Evolutionary conservation across 2,888 invertebrate genomes (phyloP).

Genomic region (Leptinotarsa peninsularis): DNA sequence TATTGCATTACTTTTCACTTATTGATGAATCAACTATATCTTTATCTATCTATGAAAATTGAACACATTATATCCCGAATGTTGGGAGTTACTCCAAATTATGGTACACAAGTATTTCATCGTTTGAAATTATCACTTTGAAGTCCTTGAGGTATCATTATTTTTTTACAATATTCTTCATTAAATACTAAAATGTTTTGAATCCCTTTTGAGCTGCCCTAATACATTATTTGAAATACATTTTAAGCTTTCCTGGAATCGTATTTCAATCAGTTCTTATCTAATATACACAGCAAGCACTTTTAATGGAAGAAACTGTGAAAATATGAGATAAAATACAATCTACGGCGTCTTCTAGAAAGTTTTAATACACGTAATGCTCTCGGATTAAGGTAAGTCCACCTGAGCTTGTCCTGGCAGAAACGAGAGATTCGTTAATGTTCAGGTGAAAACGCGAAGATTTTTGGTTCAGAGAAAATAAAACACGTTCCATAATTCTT

Average conservation of each 20-base stretch:
- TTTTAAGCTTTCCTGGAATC: background rate
- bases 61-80: background rate
- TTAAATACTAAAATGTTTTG: too few relatives aligned
- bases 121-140: too few relatives aligned
- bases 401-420: slow-evolving; percentile 3
- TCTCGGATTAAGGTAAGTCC: slow-evolving; percentile 11
- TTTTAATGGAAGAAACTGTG: slow-evolving; percentile 3
- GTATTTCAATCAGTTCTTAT: slow-evolving; percentile 10
- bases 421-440: slow-evolving; percentile 3
- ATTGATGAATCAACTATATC: too few relatives aligned
- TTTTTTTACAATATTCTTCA: too few relatives aligned
- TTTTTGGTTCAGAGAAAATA: background rate
- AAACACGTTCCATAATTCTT: background rate
- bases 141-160: too few relatives aligned
- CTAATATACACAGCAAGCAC: slow-evolving; percentile 6
- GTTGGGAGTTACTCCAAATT: background rate
- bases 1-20: too few relatives aligned
- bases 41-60: background rate
- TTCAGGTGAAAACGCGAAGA: slow-evolving; percentile 1
- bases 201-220: too few relatives aligned
- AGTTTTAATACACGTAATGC: slow-evolving; percentile 17
- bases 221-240: too few relatives aligned
- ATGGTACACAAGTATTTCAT: too few relatives aligned
- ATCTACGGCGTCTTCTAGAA: background rate
- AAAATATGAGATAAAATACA: slow-evolving; percentile 18